These are phyloP conservation scores for Anabacerthia variegaticeps DNA, from an alignment of 2,797 vertebrate species.

Conservation along the genomic window DNA sequence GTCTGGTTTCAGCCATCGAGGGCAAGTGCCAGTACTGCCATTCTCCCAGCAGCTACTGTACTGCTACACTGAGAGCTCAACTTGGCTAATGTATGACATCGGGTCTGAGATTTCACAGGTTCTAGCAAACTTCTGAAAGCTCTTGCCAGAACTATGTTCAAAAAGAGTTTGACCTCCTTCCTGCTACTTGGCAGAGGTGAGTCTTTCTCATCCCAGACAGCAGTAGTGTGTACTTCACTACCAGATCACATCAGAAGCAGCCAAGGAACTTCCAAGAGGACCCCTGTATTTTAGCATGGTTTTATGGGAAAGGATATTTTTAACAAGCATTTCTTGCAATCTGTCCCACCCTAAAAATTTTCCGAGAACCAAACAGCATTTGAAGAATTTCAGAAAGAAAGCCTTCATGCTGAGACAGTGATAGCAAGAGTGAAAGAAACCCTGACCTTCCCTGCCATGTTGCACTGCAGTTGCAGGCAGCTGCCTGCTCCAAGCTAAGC, in stretches of 20 bases:
- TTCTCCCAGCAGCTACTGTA: neutral
- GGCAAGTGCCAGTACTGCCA: neutral
- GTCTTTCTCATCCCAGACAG: neutral
- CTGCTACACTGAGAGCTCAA: neutral
- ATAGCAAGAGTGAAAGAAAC: neutral
- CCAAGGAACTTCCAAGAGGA: neutral
- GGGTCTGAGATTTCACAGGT: neutral
- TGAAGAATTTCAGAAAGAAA: neutral
- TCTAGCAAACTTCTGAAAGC: neutral
- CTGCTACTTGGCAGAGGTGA: neutral
- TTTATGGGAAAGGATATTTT: neutral
- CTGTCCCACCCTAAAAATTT: neutral
- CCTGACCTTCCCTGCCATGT: neutral
- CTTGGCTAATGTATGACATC: neutral
- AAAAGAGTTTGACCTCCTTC: neutral
- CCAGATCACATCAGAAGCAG: neutral
- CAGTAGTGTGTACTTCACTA: neutral
- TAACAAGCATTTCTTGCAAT: neutral
- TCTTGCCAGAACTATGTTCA: neutral
- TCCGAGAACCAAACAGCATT: neutral
- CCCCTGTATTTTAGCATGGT: neutral
- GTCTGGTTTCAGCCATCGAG: neutral
- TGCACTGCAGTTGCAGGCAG: neutral
- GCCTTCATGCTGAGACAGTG: neutral
- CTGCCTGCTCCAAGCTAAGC: neutral